These are phyloP conservation scores for Colletes latitarsis DNA, from an alignment of 1,140 invertebrate species.

Conservation along the genomic window DNA sequence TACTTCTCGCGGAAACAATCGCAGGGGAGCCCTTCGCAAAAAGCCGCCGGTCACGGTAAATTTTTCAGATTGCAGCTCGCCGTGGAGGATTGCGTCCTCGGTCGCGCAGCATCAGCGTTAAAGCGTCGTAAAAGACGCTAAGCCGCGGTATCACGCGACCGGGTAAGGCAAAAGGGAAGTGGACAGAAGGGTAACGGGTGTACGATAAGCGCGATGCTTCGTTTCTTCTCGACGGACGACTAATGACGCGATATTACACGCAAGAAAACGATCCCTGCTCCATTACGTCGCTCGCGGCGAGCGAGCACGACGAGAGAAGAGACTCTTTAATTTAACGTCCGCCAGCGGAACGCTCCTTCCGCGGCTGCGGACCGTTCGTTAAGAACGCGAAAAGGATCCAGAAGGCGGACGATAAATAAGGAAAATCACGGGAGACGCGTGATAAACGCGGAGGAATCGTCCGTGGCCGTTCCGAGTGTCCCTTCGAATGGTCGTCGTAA, in stretches of 20 bases:
- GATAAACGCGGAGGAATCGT: neutral
- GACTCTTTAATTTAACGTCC: conserved; percentile 53
- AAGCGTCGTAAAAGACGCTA: conserved; percentile 49
- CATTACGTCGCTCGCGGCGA: conserved; percentile 32
- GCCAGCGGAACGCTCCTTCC: conserved; percentile 21
- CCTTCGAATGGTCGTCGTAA: conserved; percentile 42
- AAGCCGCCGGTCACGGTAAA: conserved; percentile 18
- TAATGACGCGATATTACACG: conserved; percentile 64
- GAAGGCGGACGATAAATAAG: neutral
- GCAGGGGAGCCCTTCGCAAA: neutral
- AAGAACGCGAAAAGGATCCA: neutral
- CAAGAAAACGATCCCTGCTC: conserved; percentile 51
- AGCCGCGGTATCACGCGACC: conserved; percentile 51
- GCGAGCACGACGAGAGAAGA: neutral
- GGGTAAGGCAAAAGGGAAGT: neutral
- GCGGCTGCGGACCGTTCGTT: conserved; percentile 30
- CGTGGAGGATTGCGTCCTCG: neutral
- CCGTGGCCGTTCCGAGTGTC: neutral
- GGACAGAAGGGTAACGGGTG: neutral
- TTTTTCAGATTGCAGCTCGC: conserved; percentile 3
- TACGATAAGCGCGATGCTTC: conserved; percentile 54
- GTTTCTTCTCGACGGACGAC: conserved; percentile 54
- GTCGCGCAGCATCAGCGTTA: conserved; percentile 41
- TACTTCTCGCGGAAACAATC: conserved; percentile 36
- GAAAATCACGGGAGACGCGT: conserved; percentile 10